Conservation (phyloP, 2,888 invertebrate genomes). For the Gymnosoma rotundatum region DNA sequence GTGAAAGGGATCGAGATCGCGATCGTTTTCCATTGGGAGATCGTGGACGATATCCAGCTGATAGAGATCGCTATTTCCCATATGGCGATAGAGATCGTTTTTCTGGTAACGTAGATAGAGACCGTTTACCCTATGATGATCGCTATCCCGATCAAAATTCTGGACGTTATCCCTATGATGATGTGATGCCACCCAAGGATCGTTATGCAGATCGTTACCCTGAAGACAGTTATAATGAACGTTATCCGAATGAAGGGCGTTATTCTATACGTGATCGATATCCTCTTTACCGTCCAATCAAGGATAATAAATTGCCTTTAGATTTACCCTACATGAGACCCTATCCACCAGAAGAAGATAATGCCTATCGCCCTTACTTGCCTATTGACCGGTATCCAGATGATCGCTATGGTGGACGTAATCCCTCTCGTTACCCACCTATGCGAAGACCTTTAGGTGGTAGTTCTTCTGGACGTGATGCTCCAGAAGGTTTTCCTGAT, state of each 20-base stretch:
- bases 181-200: slow-evolving; percentile 73
- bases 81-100: slow-evolving; percentile 72
- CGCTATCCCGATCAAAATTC: slow-evolving; percentile 70
- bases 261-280: slow-evolving; percentile 75
- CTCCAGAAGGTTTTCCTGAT: slow-evolving; percentile 82
- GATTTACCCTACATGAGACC: slow-evolving; percentile 82
- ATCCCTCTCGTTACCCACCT: slow-evolving; percentile 75
- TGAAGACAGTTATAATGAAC: slow-evolving; percentile 71
- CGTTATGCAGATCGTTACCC: slow-evolving; percentile 74
- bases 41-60: slow-evolving; percentile 75
- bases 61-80: slow-evolving; percentile 73
- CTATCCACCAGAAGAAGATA: slow-evolving; percentile 78
- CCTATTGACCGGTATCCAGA: slow-evolving; percentile 77
- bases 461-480: slow-evolving; percentile 79
- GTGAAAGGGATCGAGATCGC: slow-evolving; percentile 73
- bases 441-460: slow-evolving; percentile 75
- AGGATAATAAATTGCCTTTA: slow-evolving; percentile 78
- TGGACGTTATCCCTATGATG: slow-evolving; percentile 73
- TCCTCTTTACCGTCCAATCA: slow-evolving; percentile 77
- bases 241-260: slow-evolving; percentile 73
- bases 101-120: slow-evolving; percentile 67
- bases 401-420: slow-evolving; percentile 77
- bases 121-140: slow-evolving; percentile 67
- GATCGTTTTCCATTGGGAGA: slow-evolving; percentile 72
- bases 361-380: slow-evolving; percentile 77